phyloP scores from a whole-genome alignment of 64 coral and sea anemone genomes.

The Hydrozoanthus tunicans region DNA sequence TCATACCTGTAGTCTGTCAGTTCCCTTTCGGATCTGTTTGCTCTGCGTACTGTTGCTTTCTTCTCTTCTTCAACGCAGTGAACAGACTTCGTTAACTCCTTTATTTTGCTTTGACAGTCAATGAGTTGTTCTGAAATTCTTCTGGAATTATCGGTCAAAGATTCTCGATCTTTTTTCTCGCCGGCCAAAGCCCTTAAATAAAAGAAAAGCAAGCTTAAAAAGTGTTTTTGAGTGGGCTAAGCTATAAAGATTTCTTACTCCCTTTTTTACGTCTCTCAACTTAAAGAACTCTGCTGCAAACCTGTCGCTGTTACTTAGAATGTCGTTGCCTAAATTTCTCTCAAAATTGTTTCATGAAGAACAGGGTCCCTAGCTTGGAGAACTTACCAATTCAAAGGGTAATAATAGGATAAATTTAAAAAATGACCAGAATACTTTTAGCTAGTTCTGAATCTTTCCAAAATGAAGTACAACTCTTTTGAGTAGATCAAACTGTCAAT shows the following conservation, averaged over 20 bases:
- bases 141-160: background rate
- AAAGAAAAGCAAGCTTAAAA: background rate
- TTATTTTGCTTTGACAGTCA: background rate
- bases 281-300: no score
- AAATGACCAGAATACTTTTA: no score
- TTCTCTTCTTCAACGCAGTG: conserved; percentile 28
- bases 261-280: no score
- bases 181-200: conserved; percentile 6
- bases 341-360: no score
- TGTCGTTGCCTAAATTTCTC: no score
- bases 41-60: background rate
- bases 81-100: background rate
- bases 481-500: background rate
- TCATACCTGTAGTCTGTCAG: conserved; percentile 11
- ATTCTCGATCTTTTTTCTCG: conserved; percentile 29
- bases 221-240: no score
- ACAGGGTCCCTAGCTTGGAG: no score
- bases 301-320: no score
- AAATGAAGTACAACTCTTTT: background rate
- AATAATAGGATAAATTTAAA: no score
- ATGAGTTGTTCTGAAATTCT: conserved; percentile 32
- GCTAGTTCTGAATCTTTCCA: no score
- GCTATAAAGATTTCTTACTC: no score
- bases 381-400: no score
- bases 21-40: conserved; percentile 8